These are phyloP conservation scores for Encarsia formosa DNA, from an alignment of 2,888 invertebrate species.

Conservation along the genomic window DNA sequence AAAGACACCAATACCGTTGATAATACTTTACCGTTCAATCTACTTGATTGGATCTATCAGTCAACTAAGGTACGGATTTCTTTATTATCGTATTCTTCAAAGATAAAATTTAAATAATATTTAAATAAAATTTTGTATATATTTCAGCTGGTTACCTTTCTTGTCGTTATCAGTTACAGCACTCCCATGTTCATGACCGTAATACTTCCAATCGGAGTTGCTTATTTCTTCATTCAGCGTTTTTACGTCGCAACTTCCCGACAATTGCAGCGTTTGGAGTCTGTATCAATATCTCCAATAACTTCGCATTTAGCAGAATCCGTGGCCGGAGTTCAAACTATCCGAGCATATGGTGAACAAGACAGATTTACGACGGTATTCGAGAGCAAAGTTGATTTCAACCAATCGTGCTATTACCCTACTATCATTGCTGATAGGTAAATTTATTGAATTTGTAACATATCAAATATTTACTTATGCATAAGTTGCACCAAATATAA, in stretches of 20 bases:
- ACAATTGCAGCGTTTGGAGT: conserved; percentile 90
- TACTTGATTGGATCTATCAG: conserved; percentile 50
- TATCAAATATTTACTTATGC: too few species aligned
- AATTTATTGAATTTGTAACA: neutral
- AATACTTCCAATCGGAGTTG: conserved; percentile 72
- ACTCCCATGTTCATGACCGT: conserved; percentile 78
- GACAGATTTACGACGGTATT: conserved; percentile 84
- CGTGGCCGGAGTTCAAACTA: conserved; percentile 78
- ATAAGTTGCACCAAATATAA: too few species aligned
- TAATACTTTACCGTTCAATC: conserved; percentile 57
- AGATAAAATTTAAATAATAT: neutral
- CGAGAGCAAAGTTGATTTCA: conserved; percentile 83
- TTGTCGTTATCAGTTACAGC: conserved; percentile 81
- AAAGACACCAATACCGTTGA: conserved; percentile 66
- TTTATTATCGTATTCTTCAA: neutral
- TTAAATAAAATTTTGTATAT: conserved; percentile 20
- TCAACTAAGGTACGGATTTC: conserved; percentile 30
- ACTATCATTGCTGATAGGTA: conserved; percentile 83
- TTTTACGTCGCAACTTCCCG: conserved; percentile 93
- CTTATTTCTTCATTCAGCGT: conserved; percentile 86
- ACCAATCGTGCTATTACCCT: conserved; percentile 90
- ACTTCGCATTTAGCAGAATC: conserved; percentile 97
- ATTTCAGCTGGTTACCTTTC: conserved; percentile 75
- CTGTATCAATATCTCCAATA: conserved; percentile 90
- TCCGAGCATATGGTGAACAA: conserved; percentile 79